Evolutionary conservation across 2,113 vertebrate genomes (phyloP), one percentile per base, ranked within the genome.

Genomic region (Odontesthes bonariensis): DNA sequence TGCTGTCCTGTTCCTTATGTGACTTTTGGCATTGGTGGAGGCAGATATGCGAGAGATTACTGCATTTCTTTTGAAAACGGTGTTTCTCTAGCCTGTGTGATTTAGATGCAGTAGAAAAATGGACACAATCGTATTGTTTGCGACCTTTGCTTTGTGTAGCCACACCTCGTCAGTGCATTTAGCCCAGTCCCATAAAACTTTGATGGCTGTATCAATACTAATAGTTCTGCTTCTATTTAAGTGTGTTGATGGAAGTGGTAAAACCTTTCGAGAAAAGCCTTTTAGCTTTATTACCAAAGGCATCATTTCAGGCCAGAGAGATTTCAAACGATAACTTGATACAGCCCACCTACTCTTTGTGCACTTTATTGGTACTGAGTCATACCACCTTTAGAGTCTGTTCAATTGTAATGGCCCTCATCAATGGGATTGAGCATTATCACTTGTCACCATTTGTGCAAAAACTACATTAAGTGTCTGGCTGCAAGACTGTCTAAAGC

Each of bases 231-330:
- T 76, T 79, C 10, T 55, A 77, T 83, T 86, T 78, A 66, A 79
- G 6, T 1, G 31, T 55, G 27, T 61, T 61, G 62, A 66, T 72
- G 49, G 55, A 60, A 52, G 42, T 55, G 6, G 12, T 60, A 52
- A 77, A 76, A 47, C 40, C 23, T 59, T 62, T 61, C 40, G 20
- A 49, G 35, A 38, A 73, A 73, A 72, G 69, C 17, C n/a, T 5
- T 5, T 70, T 40, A 22, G 72, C 46, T 70, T 77, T 57, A 61
- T 55, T 61, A 40, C 40, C 53, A 85, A 76, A 66, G 31, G 19
- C 66, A 69, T 59, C 33, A 79, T 77, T 91, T 83, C 61, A 86
- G 52, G 69, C 55, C 32, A 47, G 31, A 79, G 68, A 61, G 58
- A 52, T 60, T 32, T 60, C 19, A 46, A 51, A 46, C 0, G 5